These are phyloP conservation scores for Andrena camellia DNA, from an alignment of 2,888 invertebrate species.

Conservation along the genomic window DNA sequence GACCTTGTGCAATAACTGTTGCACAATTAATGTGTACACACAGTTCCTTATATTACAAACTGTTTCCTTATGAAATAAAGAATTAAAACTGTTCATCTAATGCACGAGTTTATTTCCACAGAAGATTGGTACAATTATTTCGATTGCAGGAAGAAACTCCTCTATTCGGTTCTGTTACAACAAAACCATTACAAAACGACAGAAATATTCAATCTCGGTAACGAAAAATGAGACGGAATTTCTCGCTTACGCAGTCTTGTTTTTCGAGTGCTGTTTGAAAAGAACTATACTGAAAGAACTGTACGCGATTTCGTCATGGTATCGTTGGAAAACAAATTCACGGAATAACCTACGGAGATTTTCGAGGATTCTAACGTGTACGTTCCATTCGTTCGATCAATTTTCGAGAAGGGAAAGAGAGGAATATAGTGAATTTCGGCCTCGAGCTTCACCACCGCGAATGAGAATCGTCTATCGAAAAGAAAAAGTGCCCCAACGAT, in stretches of 20 bases:
- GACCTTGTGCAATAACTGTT: not conserved
- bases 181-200: not conserved
- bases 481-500: constrained; percentile 9
- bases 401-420: constrained; percentile 18
- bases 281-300: constrained; percentile 8
- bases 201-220: not conserved
- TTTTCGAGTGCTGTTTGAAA: constrained; percentile 1
- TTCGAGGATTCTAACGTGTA: constrained; percentile 1
- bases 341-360: constrained; percentile 21
- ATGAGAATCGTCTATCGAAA: constrained; percentile 6
- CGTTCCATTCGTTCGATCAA: constrained; percentile 14
- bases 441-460: not conserved
- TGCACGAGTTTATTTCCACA: constrained; percentile 15
- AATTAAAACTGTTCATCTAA: constrained; percentile 17
- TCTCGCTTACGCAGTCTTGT: not conserved
- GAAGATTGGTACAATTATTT: constrained; percentile 13
- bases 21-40: not conserved
- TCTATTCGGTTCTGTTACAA: not conserved
- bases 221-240: constrained; percentile 9
- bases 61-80: constrained; percentile 4
- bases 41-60: not conserved
- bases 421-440: too few relatives aligned
- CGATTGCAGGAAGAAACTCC: not conserved
- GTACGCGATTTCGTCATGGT: constrained; percentile 2
- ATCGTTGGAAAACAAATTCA: constrained; percentile 23